Evolutionary conservation across 2,797 vertebrate species (phyloP), one percentile per base, ranked within the genome.

Genomic region (Catostomus latipinnis): DNA sequence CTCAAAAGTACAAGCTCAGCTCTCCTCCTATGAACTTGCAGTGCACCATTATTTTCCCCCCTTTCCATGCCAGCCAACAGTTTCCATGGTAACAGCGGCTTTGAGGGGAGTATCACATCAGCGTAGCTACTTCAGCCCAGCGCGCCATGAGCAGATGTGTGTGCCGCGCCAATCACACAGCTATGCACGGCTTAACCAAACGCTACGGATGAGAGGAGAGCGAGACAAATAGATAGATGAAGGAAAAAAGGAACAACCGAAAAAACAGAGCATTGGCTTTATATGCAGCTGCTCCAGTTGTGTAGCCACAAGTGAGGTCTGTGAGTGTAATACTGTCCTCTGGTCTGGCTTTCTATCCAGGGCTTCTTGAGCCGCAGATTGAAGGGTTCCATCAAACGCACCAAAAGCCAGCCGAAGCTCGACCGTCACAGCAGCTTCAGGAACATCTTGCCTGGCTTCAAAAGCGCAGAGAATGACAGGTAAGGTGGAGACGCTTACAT

Each of bases 71-170:
- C 91, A 93, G 91, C 90, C 90, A 91, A 86, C 88, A 91, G 96
- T 96, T 95, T 92, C 95, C 93, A 94, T 92, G 94, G 96, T 84
- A 95, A 97, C 96, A 85, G 86, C 87, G 91, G 92, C 90, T 93
- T 91, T 81, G 68, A 91, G 91, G 93, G 94, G 93, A 94, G 93
- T 82, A 85, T 83, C 85, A 81, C 82, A 83, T 84, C 81, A 82
- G 75, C 77, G 92, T 89, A 84, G 84, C 84, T 80, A 71, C 78
- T 82, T 81, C 61, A 89, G 89, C 90, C 76, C 62, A 14, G 78
- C 13, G 63, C 46, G 70, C 66, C 50, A 65, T 16, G 45, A 68
- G 77, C 91, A 92, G 93, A 92, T 92, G 92, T 88, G 90, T 82
- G 79, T 66, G 60, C 76, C 57, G 74, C 85, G 77, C 71, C 76